Percentiles rank a stretch among this genome's conserved stretches.
Evolutionary conservation across 2,113 vertebrate species (phyloP).

Genomic region (Sander vitreus): DNA sequence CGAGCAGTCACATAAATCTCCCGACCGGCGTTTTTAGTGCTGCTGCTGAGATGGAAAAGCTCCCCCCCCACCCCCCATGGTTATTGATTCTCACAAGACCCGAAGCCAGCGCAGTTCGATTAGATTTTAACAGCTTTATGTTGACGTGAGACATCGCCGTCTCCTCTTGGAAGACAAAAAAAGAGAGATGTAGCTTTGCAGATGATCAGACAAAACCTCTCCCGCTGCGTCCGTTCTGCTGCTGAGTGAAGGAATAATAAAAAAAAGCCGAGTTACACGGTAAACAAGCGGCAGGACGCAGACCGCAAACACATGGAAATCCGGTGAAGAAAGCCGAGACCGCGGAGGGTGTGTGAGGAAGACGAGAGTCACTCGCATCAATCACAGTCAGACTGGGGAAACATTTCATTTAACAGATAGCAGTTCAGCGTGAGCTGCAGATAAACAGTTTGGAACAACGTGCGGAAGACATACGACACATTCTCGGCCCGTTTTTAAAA

Average conservation of each 20-base stretch:
- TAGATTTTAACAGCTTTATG: constrained; percentile 5
- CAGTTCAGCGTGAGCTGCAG: too few relatives aligned
- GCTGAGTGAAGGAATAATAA: not conserved
- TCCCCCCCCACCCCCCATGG: constrained; percentile 1
- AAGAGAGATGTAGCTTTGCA: not conserved
- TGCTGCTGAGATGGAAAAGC: not conserved
- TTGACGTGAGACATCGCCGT: not conserved
- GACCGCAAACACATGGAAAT: not conserved
- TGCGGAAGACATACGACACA: too few relatives aligned
- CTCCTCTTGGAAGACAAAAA: constrained; percentile 17
- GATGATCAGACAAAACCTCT: not conserved
- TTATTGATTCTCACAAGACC: constrained; percentile 22
- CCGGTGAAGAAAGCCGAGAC: not conserved
- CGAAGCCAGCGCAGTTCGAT: not conserved
- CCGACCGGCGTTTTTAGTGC: constrained; percentile 5
- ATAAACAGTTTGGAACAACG: too few relatives aligned
- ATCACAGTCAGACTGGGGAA: too few relatives aligned
- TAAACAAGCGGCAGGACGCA: not conserved
- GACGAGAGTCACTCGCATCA: not conserved
- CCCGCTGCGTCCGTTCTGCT: not conserved
- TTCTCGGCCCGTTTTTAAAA: too few relatives aligned
- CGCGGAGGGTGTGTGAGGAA: not conserved
- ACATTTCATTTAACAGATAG: too few relatives aligned
- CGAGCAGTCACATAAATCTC: constrained; percentile 46
- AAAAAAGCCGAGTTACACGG: not conserved